These are phyloP conservation scores for Amblyjoppa fuscipennis DNA, from an alignment of 2,888 invertebrate species.

Conservation along the genomic window DNA sequence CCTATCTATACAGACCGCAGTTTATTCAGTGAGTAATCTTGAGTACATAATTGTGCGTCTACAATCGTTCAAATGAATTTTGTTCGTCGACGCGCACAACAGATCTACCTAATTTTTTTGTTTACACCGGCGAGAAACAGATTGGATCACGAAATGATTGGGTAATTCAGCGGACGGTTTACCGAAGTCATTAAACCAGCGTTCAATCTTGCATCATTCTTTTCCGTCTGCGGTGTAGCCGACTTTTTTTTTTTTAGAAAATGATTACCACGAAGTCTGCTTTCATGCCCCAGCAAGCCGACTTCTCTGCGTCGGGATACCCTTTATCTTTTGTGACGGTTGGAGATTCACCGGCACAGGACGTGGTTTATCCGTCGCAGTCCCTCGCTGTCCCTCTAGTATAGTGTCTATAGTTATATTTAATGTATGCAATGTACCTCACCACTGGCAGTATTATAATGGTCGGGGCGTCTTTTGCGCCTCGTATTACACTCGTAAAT, in stretches of 20 bases:
- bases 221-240: neutral
- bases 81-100: too few relatives aligned
- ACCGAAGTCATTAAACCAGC: neutral
- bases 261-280: neutral
- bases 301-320: conserved; percentile 13
- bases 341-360: conserved; percentile 22
- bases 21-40: too few relatives aligned
- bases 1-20: too few relatives aligned
- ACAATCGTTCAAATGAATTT: too few relatives aligned
- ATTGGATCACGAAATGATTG: neutral
- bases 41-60: too few relatives aligned
- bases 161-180: neutral
- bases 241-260: neutral
- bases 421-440: neutral
- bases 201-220: neutral
- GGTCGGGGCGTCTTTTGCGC: conserved; percentile 38
- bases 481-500: conserved; percentile 63
- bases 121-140: neutral
- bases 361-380: conserved; percentile 3
- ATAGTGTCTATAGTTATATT: neutral
- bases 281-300: neutral
- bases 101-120: too few relatives aligned
- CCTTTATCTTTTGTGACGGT: conserved; percentile 3
- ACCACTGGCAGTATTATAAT: neutral
- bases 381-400: neutral